Base-by-base conservation (phyloP, 2,797 vertebrate species). In the Microctenopoma steveboyesi region DNA sequence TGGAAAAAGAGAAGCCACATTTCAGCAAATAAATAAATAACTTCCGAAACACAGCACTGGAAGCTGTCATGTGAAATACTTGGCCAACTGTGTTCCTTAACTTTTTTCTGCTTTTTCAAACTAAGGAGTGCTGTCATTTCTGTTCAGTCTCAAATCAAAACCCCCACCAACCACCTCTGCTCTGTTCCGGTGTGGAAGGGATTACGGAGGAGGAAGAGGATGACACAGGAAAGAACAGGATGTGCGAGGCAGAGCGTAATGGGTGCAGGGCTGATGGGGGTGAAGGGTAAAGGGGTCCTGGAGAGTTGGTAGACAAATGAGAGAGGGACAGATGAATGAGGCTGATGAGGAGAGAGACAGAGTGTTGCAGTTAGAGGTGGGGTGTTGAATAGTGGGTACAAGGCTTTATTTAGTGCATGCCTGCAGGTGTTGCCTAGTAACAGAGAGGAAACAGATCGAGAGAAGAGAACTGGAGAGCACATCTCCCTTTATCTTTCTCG, bases 381-480 rank as follows among this genome's bases (percentile, higher is more conserved):
- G 70, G 64, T 58, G 57, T n/a, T 74, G 81, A 75, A 65, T 66
- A 66, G 80, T 72, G 83, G 78, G 81, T 85, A 89, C 85, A 89
- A 90, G 86, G 92, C 92, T 94, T 93, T 93, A 94, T 94, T 94
- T 94, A 94, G 93, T 93, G 91, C 92, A 94, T 94, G 92, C 92
- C 93, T 93, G 92, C 92, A 93, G 93, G 93, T 93, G 94, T 95
- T 94, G 94, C 94, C 90, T 95, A 94, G 94, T 93, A 95, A 95
- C 94, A 92, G 91, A 91, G 86, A 91, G 83, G 84, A 93, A 94
- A 92, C 92, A 92, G 89, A 90, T 86, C 74, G 81, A 86, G 87
- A 81, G 85, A 77, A 82, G 82, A 83, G 87, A 81, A 86, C 82
- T 72, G 85, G 86, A 86, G 81, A 83, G 82, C 84, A 84, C 69